A percentile compares a stretch with the other conserved stretches of the same genome.
Evolutionary conservation across 2,797 vertebrate species (phyloP).

Genomic region (Emys orbicularis): DNA sequence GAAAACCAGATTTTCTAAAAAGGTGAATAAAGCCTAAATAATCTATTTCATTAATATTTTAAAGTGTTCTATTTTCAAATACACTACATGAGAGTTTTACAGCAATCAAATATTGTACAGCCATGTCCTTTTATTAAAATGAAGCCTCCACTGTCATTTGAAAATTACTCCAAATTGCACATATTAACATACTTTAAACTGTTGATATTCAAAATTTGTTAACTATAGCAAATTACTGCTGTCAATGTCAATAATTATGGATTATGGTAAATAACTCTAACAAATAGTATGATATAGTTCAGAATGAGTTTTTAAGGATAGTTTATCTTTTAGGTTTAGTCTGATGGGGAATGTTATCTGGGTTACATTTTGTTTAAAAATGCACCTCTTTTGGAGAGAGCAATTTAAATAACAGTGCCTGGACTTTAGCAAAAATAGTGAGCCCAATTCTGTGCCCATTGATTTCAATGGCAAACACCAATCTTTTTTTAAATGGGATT

Average conservation of each 20-base stretch:
- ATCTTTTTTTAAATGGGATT: neutral
- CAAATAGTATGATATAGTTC: neutral
- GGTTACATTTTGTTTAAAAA: neutral
- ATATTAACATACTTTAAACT: neutral
- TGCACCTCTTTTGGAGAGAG: neutral
- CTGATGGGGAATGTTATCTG: neutral
- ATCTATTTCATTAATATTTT: slow-evolving; percentile 20
- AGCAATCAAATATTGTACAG: neutral
- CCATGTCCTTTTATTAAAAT: neutral
- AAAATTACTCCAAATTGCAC: neutral
- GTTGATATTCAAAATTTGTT: neutral
- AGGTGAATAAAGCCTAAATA: neutral
- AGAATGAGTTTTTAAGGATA: neutral
- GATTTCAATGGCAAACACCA: neutral
- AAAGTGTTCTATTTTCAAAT: slow-evolving; percentile 32
- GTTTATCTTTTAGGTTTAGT: neutral
- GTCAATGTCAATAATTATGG: neutral
- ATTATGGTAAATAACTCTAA: neutral
- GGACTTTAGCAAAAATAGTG: too few species aligned
- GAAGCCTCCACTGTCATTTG: neutral
- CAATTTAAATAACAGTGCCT: neutral
- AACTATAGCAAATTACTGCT: neutral
- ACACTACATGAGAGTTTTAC: neutral
- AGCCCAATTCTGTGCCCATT: neutral
- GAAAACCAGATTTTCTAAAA: neutral